A percentile compares a stretch with the other conserved stretches of the same genome.
phyloP scores from a whole-genome alignment of 2,113 vertebrate genomes.

The Buteo buteo region DNA sequence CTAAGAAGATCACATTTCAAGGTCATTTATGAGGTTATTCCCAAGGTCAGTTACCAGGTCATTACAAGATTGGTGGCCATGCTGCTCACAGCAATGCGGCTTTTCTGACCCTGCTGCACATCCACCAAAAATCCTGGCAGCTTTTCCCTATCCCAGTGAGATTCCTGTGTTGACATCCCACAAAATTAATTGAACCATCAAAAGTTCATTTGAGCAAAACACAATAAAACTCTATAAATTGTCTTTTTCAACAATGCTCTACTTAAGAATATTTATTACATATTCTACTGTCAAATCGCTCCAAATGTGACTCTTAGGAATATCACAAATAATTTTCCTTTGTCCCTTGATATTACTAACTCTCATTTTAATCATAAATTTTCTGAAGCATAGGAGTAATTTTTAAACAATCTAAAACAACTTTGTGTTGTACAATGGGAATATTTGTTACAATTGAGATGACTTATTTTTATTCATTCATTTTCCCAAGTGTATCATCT shows the following conservation, averaged over 20 bases:
- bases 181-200: neutral
- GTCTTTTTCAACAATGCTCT: neutral
- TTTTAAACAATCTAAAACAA: neutral
- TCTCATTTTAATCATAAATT: neutral
- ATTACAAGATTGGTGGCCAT: neutral
- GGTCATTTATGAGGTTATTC: neutral
- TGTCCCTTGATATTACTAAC: neutral
- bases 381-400: neutral
- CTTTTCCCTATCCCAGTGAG: neutral
- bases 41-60: neutral
- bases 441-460: neutral
- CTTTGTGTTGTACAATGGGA: neutral
- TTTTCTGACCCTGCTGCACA: neutral
- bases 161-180: neutral
- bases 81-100: neutral
- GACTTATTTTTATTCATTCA: neutral
- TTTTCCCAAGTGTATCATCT: neutral
- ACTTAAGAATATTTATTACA: neutral
- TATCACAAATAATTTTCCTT: neutral
- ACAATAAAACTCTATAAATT: neutral
- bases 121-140: neutral
- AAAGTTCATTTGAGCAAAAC: neutral
- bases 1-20: neutral
- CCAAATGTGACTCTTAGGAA: neutral
- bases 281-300: neutral